Base-by-base conservation (phyloP, 2,888 invertebrate genomes). In the Heliconius charithonia region DNA sequence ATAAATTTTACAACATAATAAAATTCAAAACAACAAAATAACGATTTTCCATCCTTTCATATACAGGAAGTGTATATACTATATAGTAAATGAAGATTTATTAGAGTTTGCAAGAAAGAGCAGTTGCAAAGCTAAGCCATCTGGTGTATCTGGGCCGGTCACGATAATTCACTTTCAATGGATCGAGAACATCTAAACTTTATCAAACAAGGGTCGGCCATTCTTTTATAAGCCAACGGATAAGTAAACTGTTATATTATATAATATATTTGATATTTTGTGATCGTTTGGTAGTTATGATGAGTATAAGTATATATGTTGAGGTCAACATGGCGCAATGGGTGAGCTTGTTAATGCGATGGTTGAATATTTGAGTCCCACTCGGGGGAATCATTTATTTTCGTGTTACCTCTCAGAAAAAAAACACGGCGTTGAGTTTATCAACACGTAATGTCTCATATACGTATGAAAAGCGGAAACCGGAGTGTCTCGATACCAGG, bases 111-210 rank as follows among this genome's bases (percentile, higher is more conserved):
- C 29, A 65, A 74, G 65, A 63, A 59, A 79, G 75, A 79, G 74
- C 67, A 45, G 65, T 73, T 67, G 56, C 65, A 71, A 69, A 69
- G 41, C 69, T 45, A 41, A 59, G 29, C 76, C 71, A 59, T 69
- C 62, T 74, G 71, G 75, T 71, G 74, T 75, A 78, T 79, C 80
- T 80, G 81, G 75, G 78, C 69, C 75, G 65, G 56, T 51, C 45
- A 45, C 69, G 72, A 79, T 79, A 82, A 79, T 82, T 82, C 78
- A 82, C 78, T 80, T 80, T 71, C 79, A 67, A 79, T 75, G 82
- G 78, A 62, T 76, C 72, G 51, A 76, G 71, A 69, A 65, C 71
- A 75, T 67, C 77, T 66, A 37, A 79, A 79, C 76, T 79, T 74
- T 70, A 74, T 73, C 45, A 71, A 78, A 81, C 75, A 75, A 41